Evolutionary conservation across 2,888 invertebrate genomes (phyloP), one percentile per base, ranked within the genome.

Genomic region (Synanthedon myopaeformis): DNA sequence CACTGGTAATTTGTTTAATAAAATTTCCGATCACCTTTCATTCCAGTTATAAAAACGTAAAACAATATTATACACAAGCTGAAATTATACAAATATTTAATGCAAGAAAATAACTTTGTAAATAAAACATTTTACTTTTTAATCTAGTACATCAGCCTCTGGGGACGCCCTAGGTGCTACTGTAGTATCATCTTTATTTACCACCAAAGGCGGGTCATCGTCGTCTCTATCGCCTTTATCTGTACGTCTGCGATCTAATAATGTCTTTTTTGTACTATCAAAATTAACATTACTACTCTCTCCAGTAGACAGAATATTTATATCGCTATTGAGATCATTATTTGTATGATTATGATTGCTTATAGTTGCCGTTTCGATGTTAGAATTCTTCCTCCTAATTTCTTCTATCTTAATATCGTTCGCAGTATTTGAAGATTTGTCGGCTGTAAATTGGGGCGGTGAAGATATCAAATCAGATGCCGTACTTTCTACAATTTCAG

Each of bases 231-330:
- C 64, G 8, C 58, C 55, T 50, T 59, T 65, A 13, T 64, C 64
- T 53, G 63, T 74, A 66, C 86, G 81, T 82, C 86, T 73, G 56
- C 85, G 84, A 59, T 87, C 86, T 55, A 86, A 66, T 49, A 76
- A 76, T 48, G 66, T 65, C 54, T 69, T 66, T 54, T 58, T 59
- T 49, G 55, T 65, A 57, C 57, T 65, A 52, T 58, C 62, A 49
- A 12, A 11, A 12, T 5, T 19, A 8, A 19, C 49, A 17, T 10
- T 17, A 49, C 17, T 49, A 19, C 19, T 49, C 19, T 13, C 49
- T 19, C 49, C 49, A 49, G 13, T 12, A 10, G 49, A 3, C 14
- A n/a, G 14, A 45, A 45, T n/a, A 14, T 45, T 45, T 8, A 13
- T 35, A 35, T 51, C 51, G 12, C 12, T n/a, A 13, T 35, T 35